Percentiles rank a stretch among this genome's conserved stretches.
These are phyloP conservation scores for Lepidocyrtinus sp. DNA, from an alignment of 2,888 invertebrate species.

Conservation along the genomic window DNA sequence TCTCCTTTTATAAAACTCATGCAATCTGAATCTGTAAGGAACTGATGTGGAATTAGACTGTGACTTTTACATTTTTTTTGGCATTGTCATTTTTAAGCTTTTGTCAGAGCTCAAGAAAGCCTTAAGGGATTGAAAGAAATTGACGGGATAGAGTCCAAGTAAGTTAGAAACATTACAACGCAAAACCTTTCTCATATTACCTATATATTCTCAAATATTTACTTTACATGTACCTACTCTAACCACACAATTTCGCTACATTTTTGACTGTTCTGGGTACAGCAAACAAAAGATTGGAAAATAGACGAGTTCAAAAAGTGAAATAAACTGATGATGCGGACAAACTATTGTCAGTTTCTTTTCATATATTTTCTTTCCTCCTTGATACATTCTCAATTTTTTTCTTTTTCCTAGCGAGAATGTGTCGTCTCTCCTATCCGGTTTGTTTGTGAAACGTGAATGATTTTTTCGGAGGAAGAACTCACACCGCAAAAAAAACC, in stretches of 20 bases:
- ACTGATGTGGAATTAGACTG: too few species aligned
- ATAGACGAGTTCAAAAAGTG: constrained; percentile 42
- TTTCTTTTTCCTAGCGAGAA: constrained; percentile 14
- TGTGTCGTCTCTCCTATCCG: constrained; percentile 17
- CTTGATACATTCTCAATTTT: constrained; percentile 25
- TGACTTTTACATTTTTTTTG: too few species aligned
- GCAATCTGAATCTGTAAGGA: too few species aligned
- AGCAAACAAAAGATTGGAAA: constrained; percentile 35
- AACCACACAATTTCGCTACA: constrained; percentile 1
- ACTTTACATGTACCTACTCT: neutral
- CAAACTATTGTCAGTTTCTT: constrained; percentile 41
- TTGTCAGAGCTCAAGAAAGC: neutral
- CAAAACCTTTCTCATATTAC: constrained; percentile 14
- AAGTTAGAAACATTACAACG: neutral
- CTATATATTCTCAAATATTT: constrained; percentile 15
- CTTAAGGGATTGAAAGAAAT: neutral
- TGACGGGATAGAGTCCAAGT: neutral
- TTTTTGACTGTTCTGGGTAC: constrained; percentile 28
- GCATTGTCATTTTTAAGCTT: too few species aligned
- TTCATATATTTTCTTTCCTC: constrained; percentile 17
- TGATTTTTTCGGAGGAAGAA: constrained; percentile 23
- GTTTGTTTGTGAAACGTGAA: neutral
- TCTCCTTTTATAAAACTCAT: too few species aligned
- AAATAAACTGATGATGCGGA: constrained; percentile 42
- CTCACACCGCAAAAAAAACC: constrained; percentile 20